Base-by-base conservation (phyloP, 2,113 vertebrate species). In the Reinhardtius hippoglossoides region DNA sequence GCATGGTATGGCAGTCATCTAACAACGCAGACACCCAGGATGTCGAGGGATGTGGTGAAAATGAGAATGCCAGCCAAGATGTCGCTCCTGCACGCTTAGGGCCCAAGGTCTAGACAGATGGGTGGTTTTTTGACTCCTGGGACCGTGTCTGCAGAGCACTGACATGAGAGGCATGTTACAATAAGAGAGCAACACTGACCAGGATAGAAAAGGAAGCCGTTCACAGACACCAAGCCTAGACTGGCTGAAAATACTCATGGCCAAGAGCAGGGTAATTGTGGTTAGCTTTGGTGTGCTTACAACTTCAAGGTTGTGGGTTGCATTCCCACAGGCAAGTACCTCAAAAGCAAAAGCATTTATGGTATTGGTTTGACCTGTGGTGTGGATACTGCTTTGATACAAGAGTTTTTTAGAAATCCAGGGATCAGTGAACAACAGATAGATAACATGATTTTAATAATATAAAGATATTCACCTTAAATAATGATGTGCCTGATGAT, bases 271-370 rank as follows among this genome's bases (percentile, higher is more conserved):
- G 82, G 85, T 67, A 84, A 89, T 84, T 86, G 89, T 82, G 85
- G 85, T 78, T 46, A 50, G 54, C 78, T 89, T 84, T 84, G 76
- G 79, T 88, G 84, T 21, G 21, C 81, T 87, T 90, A 88, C 80
- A 88, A 80, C 87, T 91, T 89, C 78, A 91, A 91, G 90, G 88
- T 88, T 83, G 88, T 69, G 88, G 87, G 73, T 85, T 87, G 61
- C 67, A 83, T 79, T 88, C 65, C 85, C 84, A 91, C 75, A 88
- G 59, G 50, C 60, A 16, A 78, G 71, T 67, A 72, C 71, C 78
- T 83, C 67, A 69, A 57, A 58, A 58, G 54, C 74, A 61, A 71
- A 88, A 76, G 67, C 71, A 85, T 82, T 74, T 77, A 65, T 60
- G 80, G 73, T 63, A 65, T 77, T 82, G 80, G 67, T 75, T 62